Base-by-base conservation (phyloP, 1,140 invertebrate genomes). In the Cherax destructor region DNA sequence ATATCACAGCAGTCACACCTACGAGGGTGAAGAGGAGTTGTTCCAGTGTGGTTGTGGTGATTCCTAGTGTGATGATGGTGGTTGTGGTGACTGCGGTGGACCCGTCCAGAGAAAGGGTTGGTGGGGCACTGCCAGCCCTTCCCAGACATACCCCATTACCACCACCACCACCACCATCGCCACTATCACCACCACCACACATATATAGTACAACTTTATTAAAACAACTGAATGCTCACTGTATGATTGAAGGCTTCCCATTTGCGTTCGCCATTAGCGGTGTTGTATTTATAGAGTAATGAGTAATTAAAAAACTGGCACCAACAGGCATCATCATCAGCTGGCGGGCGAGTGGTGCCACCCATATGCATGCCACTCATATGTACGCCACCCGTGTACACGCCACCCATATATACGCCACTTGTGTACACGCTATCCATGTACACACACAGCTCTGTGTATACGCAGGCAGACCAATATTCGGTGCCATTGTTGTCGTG, bases 41-140 rank as follows among this genome's bases (percentile, higher is more conserved):
- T 56, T 10, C 52, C 52, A 18, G 69, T 30, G 69, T 74, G 2
- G n/a, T n/a, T n/a, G 49, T 13, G 9, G 24, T 13, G 78, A 24
- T 24, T 50, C 9, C 7, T 0, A n/a, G 7, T 7, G 80, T 59
- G 52, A 41, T 10, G n/a, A 52, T 30, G 80, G 52, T 79, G 78
- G 47, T 21, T 13, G 52, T 4, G 80, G 80, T 49, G 61, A 56
- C 80, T 18, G 80, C 80, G n/a, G 80, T n/a, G 80, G 61, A 50
- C 52, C 80, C 80, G 21, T 52, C n/a, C 80, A 61, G 52, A 24
- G 56, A 49, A 83, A 83, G 80, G 56, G 80, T 83, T 83, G n/a
- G 80, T 56, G 49, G 80, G 80, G 80, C 80, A 83, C 80, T 83
- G 80, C 18, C 80, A 83, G 50, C 79, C 49, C 50, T 41, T n/a